phyloP scores from a whole-genome alignment of 2,797 vertebrate genomes.

The Meda fulgida region DNA sequence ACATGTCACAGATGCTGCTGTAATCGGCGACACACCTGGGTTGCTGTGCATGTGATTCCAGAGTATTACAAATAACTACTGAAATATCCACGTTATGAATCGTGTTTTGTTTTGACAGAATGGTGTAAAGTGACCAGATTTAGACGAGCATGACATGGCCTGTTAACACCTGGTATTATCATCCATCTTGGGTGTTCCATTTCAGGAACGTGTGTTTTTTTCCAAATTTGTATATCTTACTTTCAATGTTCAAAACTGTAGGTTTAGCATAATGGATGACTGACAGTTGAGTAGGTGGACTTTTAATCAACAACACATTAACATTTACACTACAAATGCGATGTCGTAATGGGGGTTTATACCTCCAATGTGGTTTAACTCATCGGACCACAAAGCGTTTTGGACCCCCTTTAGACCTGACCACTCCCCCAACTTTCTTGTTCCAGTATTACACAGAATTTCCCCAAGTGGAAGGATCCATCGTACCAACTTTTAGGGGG shows the following conservation, averaged over 20 bases:
- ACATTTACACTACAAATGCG: not conserved
- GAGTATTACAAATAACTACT: not conserved
- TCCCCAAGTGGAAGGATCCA: constrained; percentile 52
- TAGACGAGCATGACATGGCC: not conserved
- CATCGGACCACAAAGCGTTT: not conserved
- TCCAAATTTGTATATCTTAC: not conserved
- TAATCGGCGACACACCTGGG: not conserved
- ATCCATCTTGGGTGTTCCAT: not conserved
- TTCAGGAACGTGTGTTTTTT: not conserved
- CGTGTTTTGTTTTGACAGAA: not conserved
- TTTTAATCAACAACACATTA: constrained; percentile 3
- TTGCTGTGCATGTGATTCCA: not conserved
- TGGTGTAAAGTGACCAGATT: constrained; percentile 5
- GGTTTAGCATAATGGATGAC: not conserved
- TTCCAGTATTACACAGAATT: constrained; percentile 33
- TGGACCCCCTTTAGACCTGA: constrained; percentile 12
- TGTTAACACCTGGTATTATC: not conserved
- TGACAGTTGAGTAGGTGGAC: not conserved
- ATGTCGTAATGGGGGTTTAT: not conserved
- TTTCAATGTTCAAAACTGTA: not conserved
- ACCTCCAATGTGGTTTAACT: constrained; percentile 7
- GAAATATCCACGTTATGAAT: not conserved
- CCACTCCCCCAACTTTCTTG: constrained; percentile 40
- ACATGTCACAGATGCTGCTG: not conserved
- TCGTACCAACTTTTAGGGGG: constrained; percentile 12